A percentile compares a stretch with the other conserved stretches of the same genome.
phyloP scores from a whole-genome alignment of 2,113 vertebrate genomes.

The Protobothrops mucrosquamatus region DNA sequence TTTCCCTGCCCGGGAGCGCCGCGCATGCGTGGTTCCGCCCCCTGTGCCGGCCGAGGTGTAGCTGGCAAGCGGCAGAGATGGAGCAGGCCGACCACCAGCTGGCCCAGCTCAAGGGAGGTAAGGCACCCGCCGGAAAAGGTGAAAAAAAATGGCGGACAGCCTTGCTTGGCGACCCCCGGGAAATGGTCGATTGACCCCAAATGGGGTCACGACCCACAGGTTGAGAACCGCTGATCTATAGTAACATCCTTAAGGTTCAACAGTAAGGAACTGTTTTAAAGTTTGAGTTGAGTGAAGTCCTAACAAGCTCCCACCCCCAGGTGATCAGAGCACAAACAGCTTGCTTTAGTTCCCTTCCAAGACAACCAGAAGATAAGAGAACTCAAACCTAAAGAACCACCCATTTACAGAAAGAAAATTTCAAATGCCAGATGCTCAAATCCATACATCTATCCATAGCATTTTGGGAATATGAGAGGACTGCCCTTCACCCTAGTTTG shows the following conservation, averaged over 20 bases:
- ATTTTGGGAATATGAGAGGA: background rate
- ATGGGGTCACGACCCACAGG: too few relatives aligned
- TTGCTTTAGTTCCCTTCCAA: background rate
- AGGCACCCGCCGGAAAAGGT: too few relatives aligned
- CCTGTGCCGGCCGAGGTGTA: too few relatives aligned
- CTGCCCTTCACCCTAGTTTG: background rate
- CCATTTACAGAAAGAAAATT: background rate
- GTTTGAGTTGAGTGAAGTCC: background rate
- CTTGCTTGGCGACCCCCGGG: too few relatives aligned
- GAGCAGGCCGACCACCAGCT: too few relatives aligned
- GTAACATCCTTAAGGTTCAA: background rate
- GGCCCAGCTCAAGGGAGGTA: too few relatives aligned
- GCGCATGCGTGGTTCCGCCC: too few relatives aligned
- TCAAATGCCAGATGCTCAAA: background rate
- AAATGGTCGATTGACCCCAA: too few relatives aligned
- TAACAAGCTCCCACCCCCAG: background rate
- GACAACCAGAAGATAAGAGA: background rate
- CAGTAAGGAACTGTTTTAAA: background rate
- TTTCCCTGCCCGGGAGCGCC: too few relatives aligned
- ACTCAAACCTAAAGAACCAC: background rate
- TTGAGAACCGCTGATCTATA: too few relatives aligned
- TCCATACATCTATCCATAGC: background rate
- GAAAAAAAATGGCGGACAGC: too few relatives aligned
- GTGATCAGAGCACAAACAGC: background rate
- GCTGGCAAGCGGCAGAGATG: too few relatives aligned